Conservation (phyloP, 2,888 invertebrate genomes). For the Nemotelus nigrinus region DNA sequence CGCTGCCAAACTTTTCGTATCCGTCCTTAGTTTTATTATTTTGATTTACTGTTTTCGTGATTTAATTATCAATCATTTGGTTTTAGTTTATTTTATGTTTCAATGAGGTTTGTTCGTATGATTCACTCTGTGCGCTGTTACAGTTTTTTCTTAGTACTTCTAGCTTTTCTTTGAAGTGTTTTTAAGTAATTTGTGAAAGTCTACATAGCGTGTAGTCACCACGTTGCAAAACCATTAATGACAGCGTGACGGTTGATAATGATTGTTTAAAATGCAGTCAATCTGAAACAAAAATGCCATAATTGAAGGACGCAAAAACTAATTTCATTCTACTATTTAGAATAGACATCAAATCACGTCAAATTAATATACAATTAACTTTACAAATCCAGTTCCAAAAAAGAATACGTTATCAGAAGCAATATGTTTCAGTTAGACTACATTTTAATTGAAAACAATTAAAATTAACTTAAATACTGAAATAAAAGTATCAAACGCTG, state of each 20-base stretch:
- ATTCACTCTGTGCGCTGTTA: neutral
- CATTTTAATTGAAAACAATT: conserved; percentile 42
- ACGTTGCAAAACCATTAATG: too few species aligned
- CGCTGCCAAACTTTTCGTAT: too few species aligned
- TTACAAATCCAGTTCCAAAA: too few species aligned
- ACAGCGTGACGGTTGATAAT: too few species aligned
- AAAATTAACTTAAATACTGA: too few species aligned
- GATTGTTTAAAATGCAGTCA: conserved; percentile 48
- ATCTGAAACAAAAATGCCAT: conserved; percentile 54
- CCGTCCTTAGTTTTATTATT: too few species aligned
- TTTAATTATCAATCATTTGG: neutral
- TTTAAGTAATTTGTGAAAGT: too few species aligned
- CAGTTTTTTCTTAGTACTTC: neutral
- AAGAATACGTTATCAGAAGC: conserved; percentile 31
- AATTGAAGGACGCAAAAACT: conserved; percentile 29
- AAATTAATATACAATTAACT: too few species aligned
- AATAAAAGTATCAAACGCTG: too few species aligned
- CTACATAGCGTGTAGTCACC: too few species aligned
- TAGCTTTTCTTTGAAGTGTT: too few species aligned
- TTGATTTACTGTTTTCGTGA: neutral
- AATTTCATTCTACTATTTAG: conserved; percentile 6
- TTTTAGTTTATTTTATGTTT: neutral
- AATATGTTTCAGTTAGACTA: conserved; percentile 48
- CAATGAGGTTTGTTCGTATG: neutral
- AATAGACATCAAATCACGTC: neutral